Base-by-base conservation (phyloP, 1,140 invertebrate genomes). In the Triops longicaudatus region DNA sequence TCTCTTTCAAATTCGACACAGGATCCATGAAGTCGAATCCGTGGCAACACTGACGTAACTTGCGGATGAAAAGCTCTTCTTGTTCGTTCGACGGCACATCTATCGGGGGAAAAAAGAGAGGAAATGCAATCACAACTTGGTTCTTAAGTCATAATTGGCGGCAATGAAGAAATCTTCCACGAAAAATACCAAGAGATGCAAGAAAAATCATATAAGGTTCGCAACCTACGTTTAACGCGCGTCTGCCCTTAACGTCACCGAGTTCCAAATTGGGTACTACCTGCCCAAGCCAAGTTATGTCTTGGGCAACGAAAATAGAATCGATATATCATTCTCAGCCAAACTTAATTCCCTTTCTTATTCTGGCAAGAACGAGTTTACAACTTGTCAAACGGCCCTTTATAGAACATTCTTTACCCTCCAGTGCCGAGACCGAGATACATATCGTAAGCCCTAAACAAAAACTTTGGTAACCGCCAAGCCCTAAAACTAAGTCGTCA, bases 1-100 rank as follows among this genome's bases (percentile, higher is more conserved):
- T 99, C 82, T 94, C 96, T 87, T 98, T 98, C 80, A 99, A 87
- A 86, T 99, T 97, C 83, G 94, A 93, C 77, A 98, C 92, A 73
- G 97, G 96, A 88, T 99, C 98, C 90, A 98, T 94, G 86, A 99
- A 99, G 86, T 99, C 97, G 87, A 99, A 99, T 81, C 97, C 92
- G 82, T 98, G 94, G 86, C 96, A 98, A 86, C 98, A 99, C 88
- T 99, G 97, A 81, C 95, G 91, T 79, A 99, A 87, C 86, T 99
- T 99, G 81, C 95, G 91, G 81, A 98, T 97, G 85, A 99, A 98
- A 79, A 99, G 86, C 79, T 98, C 96, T 85, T 98, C 96, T 85
- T 98, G 96, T 84, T 99, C 97, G 82, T 90, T 89, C 78, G 92
- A 90, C 79, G 94, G 90, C 71, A 95, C 94, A 92, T 98, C 97